Base-by-base conservation (phyloP, 2,888 invertebrate genomes). In the Drosophila demipolita region DNA sequence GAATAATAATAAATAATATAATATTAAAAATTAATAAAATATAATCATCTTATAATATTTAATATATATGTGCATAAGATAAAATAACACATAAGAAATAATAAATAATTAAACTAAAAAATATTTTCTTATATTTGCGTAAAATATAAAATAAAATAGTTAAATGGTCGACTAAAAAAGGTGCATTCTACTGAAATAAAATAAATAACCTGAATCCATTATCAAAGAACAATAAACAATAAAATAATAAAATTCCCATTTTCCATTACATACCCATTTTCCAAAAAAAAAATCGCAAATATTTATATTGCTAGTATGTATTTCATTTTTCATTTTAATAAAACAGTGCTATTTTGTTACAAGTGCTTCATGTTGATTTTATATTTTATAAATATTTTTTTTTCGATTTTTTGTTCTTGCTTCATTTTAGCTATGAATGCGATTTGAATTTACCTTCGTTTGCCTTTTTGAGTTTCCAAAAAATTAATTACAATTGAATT, bases 311-410 rank as follows among this genome's bases (percentile, higher is more conserved):
- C 80, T 86, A 89, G 71, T 87, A 78, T 87, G 86, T 86, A 81
- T 87, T 80, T 80, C 72, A 67, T 66, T 87, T 83, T 75, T 78
- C 66, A 54, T 78, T 85, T 84, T 87, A 86, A 89, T 83, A 88
- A 86, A 86, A 88, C 89, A 89, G 87, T 88, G 88, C 89, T 89
- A 87, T 85, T 87, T 89, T 88, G 87, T 87, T 89, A 89, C 89
- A 89, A 87, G 83, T 89, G 89, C 85, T 75, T 87, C 88, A 72
- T 75, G 87, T 69, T 65, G 52, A 55, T 82, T 67, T 59, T 66
- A 50, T 71, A 77, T 63, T 62, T 59, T 42, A 58, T 78, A 60
- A 26, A 17, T 49, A 26, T 49, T 49, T 58, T 49, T 63, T 70
- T 61, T 57, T 58, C 5, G 5, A 40, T 11, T 50, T 48, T 66